Base-by-base conservation (phyloP, 2,113 vertebrate species). In the Accipiter virgatus region DNA sequence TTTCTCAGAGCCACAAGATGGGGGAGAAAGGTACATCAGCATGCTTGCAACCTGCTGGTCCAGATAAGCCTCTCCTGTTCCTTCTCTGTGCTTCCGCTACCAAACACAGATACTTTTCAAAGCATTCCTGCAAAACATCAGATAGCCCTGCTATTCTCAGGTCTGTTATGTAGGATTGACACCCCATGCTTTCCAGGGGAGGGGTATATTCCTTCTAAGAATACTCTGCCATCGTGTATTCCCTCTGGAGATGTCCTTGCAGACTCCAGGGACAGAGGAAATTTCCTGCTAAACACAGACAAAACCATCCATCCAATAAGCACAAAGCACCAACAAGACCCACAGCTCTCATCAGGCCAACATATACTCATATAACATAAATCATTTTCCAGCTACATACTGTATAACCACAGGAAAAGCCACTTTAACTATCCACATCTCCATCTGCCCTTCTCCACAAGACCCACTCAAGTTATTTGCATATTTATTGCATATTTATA, bases 301-400 rank as follows among this genome's bases (percentile, higher is more conserved):
- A 11, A 52, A 59, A 11, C 6, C 0, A 4, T 8, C 38, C 56
- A 6, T 3, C 32, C 4, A 1, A 21, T 7, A 18, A 62, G 40
- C 21, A 19, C 29, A 16, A 55, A 34, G 15, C 29, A 9, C 29
- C 48, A 48, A 13, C 11, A 2, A 55, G 66, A 40, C 56, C 62
- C 86, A 22, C 56, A 47, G 40, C 23, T 47, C 56, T 63, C 74
- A 16, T 13, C 66, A 16, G n/a, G n/a, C 43, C 25, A 16, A 71
- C 19, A 3, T 13, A 23, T 8, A 38, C 55, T 25, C 48, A 16
- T 7, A 7, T 6, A 47, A 88, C 63, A 34, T 23, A n/a, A 63
- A 80, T 7, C 9, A 5, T 53, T 27, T 34, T 40, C 86, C 66
- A 29, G 40, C 58, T 31, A 23, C n/a, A 1, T 10, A 9, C 43